A percentile compares a stretch with the other conserved stretches of the same genome.
Evolutionary conservation across 2,797 vertebrate species (phyloP).

Genomic region (Knipowitschia caucasica): DNA sequence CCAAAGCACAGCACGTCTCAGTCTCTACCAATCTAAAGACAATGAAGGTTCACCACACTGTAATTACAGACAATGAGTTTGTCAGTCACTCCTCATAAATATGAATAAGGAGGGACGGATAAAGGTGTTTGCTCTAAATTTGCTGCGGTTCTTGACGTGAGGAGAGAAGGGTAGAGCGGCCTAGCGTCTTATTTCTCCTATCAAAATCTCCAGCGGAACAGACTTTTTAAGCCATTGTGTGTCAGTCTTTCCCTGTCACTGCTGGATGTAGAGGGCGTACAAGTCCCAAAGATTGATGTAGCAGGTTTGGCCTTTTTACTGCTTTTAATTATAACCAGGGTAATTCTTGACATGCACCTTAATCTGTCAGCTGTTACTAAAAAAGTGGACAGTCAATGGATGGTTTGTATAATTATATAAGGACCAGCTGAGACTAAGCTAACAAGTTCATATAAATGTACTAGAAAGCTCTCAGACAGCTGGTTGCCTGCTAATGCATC

Average conservation of each 20-base stretch:
- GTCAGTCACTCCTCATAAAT: conserved; percentile 77
- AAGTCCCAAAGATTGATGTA: conserved; percentile 66
- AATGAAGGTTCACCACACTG: conserved; percentile 77
- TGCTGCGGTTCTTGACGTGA: conserved; percentile 69
- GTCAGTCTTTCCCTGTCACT: conserved; percentile 71
- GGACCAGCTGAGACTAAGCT: neutral
- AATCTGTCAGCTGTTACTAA: conserved; percentile 50
- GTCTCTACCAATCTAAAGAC: conserved; percentile 78
- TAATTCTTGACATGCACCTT: conserved; percentile 31
- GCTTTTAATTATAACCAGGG: conserved; percentile 37
- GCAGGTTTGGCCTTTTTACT: conserved; percentile 58
- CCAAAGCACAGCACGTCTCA: conserved; percentile 74
- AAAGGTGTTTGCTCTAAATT: conserved; percentile 74
- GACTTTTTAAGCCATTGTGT: conserved; percentile 73
- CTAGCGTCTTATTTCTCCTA: conserved; percentile 69
- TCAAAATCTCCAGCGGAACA: conserved; percentile 65
- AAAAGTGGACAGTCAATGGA: conserved; percentile 23
- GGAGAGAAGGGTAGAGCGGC: conserved; percentile 63
- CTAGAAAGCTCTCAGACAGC: conserved; percentile 11
- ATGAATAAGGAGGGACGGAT: conserved; percentile 74
- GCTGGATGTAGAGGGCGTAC: conserved; percentile 64
- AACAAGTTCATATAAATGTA: conserved; percentile 25
- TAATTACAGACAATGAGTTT: conserved; percentile 80
- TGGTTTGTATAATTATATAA: conserved; percentile 1
- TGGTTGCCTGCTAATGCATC: conserved; percentile 16